Evolutionary conservation across 2,888 invertebrate genomes (phyloP).

Genomic region (Oeneis ivallda): DNA sequence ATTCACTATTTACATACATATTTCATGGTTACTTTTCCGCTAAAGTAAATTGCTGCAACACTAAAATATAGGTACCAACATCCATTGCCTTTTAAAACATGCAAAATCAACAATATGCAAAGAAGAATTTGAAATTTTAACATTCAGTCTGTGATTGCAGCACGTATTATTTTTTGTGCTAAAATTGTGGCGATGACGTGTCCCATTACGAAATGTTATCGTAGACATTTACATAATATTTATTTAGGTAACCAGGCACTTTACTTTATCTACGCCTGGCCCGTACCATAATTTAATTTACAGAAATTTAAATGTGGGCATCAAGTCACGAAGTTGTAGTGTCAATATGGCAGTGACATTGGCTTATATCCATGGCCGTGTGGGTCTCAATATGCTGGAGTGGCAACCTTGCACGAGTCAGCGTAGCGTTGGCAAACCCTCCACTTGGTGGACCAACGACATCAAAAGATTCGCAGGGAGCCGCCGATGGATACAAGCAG

Average conservation of each 20-base stretch:
- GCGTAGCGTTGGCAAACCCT: too few species aligned
- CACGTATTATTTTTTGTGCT: constrained; percentile 11
- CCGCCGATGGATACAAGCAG: too few species aligned
- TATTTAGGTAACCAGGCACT: constrained; percentile 6
- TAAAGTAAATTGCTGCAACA: neutral
- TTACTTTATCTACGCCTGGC: constrained; percentile 9
- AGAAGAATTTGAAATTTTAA: constrained; percentile 7
- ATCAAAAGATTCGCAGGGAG: too few species aligned
- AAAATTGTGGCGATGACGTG: constrained; percentile 9
- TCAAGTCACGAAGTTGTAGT: too few species aligned
- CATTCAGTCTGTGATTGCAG: constrained; percentile 16
- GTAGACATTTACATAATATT: constrained; percentile 13
- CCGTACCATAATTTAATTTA: neutral
- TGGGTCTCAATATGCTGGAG: too few species aligned
- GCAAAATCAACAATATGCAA: constrained; percentile 19
- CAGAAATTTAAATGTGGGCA: too few species aligned
- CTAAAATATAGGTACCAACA: constrained; percentile 1
- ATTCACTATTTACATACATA: too few species aligned
- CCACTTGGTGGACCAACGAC: too few species aligned
- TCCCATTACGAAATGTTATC: constrained; percentile 18
- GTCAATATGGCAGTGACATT: too few species aligned
- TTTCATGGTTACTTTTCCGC: too few species aligned
- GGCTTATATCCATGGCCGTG: too few species aligned
- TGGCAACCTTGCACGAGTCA: too few species aligned
- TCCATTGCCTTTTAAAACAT: neutral